phyloP scores from a whole-genome alignment of 2,113 vertebrate genomes.

The Colaptes auratus region DNA sequence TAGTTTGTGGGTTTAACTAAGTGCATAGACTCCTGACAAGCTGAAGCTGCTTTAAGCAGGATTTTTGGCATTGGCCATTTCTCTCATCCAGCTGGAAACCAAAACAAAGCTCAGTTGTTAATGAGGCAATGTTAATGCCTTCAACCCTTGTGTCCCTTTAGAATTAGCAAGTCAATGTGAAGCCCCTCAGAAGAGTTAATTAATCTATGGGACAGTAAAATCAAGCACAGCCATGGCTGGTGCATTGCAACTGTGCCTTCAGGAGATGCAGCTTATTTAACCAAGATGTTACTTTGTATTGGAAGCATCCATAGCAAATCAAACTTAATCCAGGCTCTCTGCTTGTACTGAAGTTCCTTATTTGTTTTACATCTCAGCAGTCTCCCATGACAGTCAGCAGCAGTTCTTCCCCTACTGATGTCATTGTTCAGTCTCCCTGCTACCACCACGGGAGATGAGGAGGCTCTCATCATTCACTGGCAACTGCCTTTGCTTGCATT shows the following conservation, averaged over 20 bases:
- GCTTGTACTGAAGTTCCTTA: neutral
- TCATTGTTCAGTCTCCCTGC: neutral
- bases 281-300: neutral
- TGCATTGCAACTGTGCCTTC: conserved; percentile 40
- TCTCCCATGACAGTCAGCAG: neutral
- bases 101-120: neutral
- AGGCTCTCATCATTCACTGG: neutral
- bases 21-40: conserved; percentile 5
- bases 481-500: neutral
- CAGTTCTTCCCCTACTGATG: neutral
- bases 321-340: neutral
- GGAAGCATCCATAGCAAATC: neutral
- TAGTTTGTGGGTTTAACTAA: conserved; percentile 11
- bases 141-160: neutral
- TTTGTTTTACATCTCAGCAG: neutral
- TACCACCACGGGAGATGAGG: neutral
- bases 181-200: neutral
- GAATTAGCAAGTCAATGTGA: neutral
- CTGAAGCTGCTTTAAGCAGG: neutral
- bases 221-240: neutral
- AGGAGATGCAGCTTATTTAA: neutral
- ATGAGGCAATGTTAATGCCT: neutral
- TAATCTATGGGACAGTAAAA: neutral
- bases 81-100: conserved; percentile 7
- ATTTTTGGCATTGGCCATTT: neutral